phyloP scores from a whole-genome alignment of 2,888 invertebrate genomes.

The Drosophila mettleri region DNA sequence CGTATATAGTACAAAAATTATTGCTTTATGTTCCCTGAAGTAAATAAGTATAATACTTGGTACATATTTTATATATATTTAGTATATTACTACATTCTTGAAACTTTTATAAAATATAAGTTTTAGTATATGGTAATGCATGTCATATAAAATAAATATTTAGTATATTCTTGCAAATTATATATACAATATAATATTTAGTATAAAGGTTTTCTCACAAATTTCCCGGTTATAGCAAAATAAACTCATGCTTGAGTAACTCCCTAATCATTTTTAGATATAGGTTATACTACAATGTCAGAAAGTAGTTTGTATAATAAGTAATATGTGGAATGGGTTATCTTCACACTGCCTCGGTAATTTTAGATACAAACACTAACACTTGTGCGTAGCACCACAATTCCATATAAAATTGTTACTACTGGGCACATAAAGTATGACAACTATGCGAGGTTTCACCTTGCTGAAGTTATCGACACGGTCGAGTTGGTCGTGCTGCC shows the following conservation, averaged over 20 bases:
- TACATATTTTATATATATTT: no score
- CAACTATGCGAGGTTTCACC: constrained; percentile 46
- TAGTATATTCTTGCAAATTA: no score
- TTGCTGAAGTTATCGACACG: constrained; percentile 60
- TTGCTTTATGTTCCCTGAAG: no score
- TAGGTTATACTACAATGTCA: background rate
- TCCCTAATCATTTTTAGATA: background rate
- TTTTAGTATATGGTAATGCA: no score
- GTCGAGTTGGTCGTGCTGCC: constrained; percentile 45
- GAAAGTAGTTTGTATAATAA: background rate
- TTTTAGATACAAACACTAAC: background rate
- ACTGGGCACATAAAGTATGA: constrained; percentile 13
- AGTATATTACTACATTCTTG: no score
- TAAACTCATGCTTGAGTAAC: background rate
- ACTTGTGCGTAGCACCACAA: background rate
- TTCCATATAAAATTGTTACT: constrained; percentile 5
- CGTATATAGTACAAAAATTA: no score
- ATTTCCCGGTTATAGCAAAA: background rate
- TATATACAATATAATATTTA: background rate
- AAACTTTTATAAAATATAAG: no score
- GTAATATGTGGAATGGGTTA: background rate
- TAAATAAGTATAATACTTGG: no score
- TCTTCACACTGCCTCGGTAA: background rate
- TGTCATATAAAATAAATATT: background rate
- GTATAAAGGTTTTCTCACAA: no score